Conservation (phyloP, 2,888 invertebrate genomes). For the Cheilosia urbana region DNA sequence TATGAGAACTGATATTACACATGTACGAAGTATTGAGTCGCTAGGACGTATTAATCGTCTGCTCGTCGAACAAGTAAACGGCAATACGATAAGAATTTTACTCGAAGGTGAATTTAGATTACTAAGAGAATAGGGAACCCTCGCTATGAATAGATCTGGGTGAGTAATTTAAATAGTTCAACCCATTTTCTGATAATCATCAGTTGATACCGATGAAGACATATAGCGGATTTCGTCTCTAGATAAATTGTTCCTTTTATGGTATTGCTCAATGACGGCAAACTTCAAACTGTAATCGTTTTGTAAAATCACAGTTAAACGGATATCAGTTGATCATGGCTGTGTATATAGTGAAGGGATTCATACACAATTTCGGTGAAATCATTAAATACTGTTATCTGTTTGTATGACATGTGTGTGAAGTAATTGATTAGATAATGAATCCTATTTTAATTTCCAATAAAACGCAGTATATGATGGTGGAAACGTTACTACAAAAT, state of each 20-base stretch:
- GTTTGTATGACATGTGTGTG: not conserved
- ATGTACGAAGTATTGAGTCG: not conserved
- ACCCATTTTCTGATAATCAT: not conserved
- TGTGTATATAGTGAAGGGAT: not conserved
- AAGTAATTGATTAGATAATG: not conserved
- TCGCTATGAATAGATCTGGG: not conserved
- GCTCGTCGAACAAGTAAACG: constrained; percentile 4
- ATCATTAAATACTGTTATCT: not conserved
- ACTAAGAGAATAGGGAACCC: not conserved
- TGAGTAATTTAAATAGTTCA: not conserved
- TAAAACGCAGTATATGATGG: not conserved
- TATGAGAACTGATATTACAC: not conserved
- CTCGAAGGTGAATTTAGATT: not conserved
- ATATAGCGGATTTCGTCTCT: not conserved
- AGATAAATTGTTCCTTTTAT: not conserved
- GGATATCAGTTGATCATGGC: not conserved
- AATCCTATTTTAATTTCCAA: not conserved
- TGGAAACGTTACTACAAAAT: too few species aligned
- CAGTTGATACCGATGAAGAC: not conserved
- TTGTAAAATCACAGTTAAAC: not conserved
- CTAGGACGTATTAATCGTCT: not conserved
- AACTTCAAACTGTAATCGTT: not conserved
- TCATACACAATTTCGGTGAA: not conserved
- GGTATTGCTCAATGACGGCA: not conserved
- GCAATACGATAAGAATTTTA: constrained; percentile 1